A percentile compares a stretch with the other conserved stretches of the same genome.
Evolutionary conservation across 2,113 vertebrate species (phyloP).

Genomic region (Agapornis roseicollis): DNA sequence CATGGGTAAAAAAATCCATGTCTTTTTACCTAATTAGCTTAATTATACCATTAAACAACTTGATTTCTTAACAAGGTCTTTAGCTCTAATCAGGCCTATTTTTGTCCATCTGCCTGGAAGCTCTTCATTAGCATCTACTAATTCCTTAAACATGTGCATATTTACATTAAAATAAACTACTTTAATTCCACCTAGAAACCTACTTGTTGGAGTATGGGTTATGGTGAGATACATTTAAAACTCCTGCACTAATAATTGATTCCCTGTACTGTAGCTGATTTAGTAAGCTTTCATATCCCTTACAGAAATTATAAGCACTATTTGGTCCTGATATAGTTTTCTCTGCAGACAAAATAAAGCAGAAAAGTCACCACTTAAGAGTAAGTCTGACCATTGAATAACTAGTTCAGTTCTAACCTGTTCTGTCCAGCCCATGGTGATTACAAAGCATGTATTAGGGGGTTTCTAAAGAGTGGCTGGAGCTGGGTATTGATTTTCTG

Average conservation of each 20-base stretch:
- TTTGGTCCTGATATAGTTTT: background rate
- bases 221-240: background rate
- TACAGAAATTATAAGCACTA: background rate
- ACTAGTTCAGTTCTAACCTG: background rate
- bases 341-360: background rate
- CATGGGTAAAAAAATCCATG: background rate
- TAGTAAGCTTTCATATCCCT: background rate
- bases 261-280: background rate
- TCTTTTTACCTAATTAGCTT: background rate
- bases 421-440: background rate
- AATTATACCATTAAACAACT: background rate
- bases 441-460: rapidly evolving
- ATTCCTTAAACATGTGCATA: background rate
- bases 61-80: background rate
- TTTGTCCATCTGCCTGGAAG: background rate
- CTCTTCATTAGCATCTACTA: background rate
- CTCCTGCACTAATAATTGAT: background rate
- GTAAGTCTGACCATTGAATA: background rate
- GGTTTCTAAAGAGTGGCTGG: background rate
- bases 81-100: background rate
- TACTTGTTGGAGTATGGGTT: background rate
- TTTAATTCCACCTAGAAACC: background rate
- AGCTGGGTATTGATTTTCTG: background rate
- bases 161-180: background rate
- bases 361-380: background rate